Base-by-base conservation (phyloP, 2,113 vertebrate species). In the Oryzias javanicus region DNA sequence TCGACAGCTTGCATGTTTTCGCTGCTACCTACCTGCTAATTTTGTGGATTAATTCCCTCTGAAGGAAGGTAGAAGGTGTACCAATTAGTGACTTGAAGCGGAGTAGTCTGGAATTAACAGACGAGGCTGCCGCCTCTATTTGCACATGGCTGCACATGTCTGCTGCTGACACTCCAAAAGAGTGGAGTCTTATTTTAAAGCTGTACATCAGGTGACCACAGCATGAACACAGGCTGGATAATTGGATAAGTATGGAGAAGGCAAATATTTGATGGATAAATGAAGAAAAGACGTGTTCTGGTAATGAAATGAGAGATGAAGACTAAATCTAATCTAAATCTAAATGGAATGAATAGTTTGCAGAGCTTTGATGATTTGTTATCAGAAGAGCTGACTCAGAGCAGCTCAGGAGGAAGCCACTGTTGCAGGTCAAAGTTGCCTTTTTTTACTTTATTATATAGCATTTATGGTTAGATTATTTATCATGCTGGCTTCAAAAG, bases 41-140 rank as follows among this genome's bases (percentile, higher is more conserved):
- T 71, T 67, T 54, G 61, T 4, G 6, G 56, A 29, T 52, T 57
- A 42, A 20, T 60, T 79, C 59, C 46, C 47, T 19, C 12, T 66
- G n/a, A n/a, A n/a, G n/a, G 47, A 48, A 55, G 42, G 22, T 13
- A 55, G 48, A 55, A 29, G 49, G 49, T 65, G 52, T 46, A 41
- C 51, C 40, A 58, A 60, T 78, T 72, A 14, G 60, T 45, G 55
- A 65, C 59, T 70, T 60, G 41, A 49, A 54, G 46, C 6, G 14
- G 27, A 52, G 42, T 35, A 41, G 35, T 46, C 18, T 53, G 54
- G 51, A 60, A 41, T 35, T 44, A 45, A 6, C 65, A 58, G 55
- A 15, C 51, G 1, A 57, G 40, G 14, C 45, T 55, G 53, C 40
- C 24, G 42, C 48, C 40, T 22, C 62, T n/a, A 20, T 29, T 24